Evolutionary conservation across 2,888 invertebrate genomes (phyloP).

Genomic region (Hermaeophaga mercurialis): DNA sequence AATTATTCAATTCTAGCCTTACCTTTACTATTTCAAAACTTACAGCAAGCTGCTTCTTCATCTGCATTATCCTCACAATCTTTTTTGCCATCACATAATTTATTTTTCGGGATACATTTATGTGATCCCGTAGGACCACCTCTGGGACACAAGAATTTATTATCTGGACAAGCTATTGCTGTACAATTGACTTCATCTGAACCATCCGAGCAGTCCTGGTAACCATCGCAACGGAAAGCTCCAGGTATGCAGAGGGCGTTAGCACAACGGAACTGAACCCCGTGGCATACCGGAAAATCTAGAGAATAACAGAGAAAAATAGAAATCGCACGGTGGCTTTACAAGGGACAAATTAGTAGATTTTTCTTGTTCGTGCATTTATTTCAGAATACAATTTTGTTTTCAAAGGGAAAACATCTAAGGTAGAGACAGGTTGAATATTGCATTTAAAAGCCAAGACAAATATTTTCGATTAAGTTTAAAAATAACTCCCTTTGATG

Average conservation of each 20-base stretch:
- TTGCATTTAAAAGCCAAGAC: neutral
- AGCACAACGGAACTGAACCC: slow-evolving; percentile 89
- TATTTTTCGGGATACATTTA: slow-evolving; percentile 85
- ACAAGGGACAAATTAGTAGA: no score
- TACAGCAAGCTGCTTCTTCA: slow-evolving; percentile 87
- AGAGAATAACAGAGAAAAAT: slow-evolving; percentile 31
- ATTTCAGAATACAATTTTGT: no score
- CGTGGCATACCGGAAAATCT: slow-evolving; percentile 89
- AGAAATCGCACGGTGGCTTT: no score
- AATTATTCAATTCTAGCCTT: no score
- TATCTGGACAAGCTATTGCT: slow-evolving; percentile 83
- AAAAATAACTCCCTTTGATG: slow-evolving; percentile 1
- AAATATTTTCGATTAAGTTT: slow-evolving; percentile 4
- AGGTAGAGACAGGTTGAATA: neutral
- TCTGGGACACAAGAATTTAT: slow-evolving; percentile 88
- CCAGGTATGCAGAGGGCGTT: slow-evolving; percentile 92
- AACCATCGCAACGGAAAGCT: slow-evolving; percentile 83
- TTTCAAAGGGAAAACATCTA: neutral
- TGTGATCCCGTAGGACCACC: slow-evolving; percentile 74
- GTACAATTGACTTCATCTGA: slow-evolving; percentile 90
- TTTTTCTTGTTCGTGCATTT: no score
- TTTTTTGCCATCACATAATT: slow-evolving; percentile 87
- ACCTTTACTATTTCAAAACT: slow-evolving; percentile 58
- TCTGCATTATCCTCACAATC: slow-evolving; percentile 94
- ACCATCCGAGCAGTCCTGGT: slow-evolving; percentile 90